Evolutionary conservation across 2,797 vertebrate genomes (phyloP).

Genomic region (Erpetoichthys calabaricus): DNA sequence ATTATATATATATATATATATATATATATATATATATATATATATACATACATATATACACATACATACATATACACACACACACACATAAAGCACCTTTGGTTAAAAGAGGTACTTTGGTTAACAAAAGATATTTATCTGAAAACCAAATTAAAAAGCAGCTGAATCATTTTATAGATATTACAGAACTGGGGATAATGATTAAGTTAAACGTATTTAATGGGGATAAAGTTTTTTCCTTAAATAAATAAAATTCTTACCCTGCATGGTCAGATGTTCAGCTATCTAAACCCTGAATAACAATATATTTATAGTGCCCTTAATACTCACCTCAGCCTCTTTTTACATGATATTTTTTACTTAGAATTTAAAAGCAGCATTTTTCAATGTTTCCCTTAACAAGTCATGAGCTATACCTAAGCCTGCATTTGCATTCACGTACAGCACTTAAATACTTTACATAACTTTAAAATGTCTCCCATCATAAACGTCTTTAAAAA

Average conservation of each 20-base stretch:
- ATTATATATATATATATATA: neutral
- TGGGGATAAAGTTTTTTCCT: neutral
- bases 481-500: neutral
- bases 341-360: neutral
- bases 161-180: neutral
- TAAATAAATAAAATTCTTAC: neutral
- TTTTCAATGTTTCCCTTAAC: neutral
- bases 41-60: neutral
- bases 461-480: neutral
- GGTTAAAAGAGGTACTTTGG: constrained; percentile 66
- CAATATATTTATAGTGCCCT: neutral
- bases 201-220: neutral
- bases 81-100: constrained; percentile 69
- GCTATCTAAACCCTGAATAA: neutral
- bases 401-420: neutral
- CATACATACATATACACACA: constrained; percentile 34
- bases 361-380: neutral
- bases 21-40: neutral
- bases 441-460: neutral
- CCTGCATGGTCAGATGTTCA: neutral
- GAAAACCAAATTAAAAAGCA: constrained; percentile 1
- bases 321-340: neutral
- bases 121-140: constrained; percentile 30
- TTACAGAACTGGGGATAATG: neutral
- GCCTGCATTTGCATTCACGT: neutral